Conservation (phyloP, 1,140 invertebrate genomes). For the Cotesia typhae region DNA sequence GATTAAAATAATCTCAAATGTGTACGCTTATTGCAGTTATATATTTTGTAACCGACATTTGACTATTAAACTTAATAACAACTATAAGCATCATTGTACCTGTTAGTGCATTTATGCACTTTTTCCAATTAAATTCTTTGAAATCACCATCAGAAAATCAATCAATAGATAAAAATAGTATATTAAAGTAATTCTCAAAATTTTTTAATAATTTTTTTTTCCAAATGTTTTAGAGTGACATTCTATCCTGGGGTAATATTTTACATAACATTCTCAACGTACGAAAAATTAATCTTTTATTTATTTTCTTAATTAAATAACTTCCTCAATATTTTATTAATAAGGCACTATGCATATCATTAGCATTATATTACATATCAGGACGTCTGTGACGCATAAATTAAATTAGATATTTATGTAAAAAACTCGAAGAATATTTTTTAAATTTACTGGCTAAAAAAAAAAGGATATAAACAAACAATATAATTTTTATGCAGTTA, state of each 20-base stretch:
- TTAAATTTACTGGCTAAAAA: not conserved
- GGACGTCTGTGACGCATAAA: no score
- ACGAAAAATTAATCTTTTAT: no score
- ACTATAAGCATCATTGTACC: conserved; percentile 34
- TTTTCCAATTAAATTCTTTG: conserved; percentile 15
- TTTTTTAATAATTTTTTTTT: no score
- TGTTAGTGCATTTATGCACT: conserved; percentile 37
- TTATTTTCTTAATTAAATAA: no score
- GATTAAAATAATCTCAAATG: no score
- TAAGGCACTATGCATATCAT: no score
- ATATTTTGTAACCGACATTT: conserved; percentile 15
- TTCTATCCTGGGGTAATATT: no score
- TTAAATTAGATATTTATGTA: not conserved
- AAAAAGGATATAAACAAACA: conserved; percentile 2
- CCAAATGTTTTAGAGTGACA: no score
- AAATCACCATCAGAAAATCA: conserved; percentile 13
- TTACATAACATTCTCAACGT: no score
- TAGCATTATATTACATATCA: no score
- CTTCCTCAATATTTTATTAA: no score
- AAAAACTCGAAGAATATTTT: not conserved
- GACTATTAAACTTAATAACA: conserved; percentile 11
- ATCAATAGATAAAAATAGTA: conserved; percentile 4
- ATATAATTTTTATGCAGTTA: not conserved
- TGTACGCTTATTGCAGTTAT: conserved; percentile 19
- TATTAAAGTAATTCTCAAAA: no score